These are phyloP conservation scores for Odontocerum albicorne DNA, from an alignment of 2,888 invertebrate species.

Conservation along the genomic window DNA sequence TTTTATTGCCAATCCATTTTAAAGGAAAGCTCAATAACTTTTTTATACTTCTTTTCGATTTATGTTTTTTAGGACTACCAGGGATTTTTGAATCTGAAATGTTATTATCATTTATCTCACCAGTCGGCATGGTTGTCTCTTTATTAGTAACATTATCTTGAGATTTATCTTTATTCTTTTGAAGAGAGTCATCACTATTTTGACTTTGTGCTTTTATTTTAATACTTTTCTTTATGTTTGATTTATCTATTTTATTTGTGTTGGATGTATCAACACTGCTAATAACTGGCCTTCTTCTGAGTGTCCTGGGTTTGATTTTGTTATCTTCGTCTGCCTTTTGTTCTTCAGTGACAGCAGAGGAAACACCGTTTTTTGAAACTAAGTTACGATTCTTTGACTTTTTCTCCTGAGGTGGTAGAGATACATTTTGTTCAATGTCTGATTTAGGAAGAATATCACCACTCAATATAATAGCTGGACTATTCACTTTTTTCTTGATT, in stretches of 20 bases:
- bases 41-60: slow-evolving; percentile 15
- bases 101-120: too few species aligned
- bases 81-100: too few species aligned
- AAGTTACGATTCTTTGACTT: slow-evolving; percentile 29
- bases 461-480: slow-evolving; percentile 3
- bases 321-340: slow-evolving; percentile 21
- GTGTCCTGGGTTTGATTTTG: slow-evolving; percentile 16
- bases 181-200: too few species aligned
- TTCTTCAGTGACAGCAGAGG: slow-evolving; percentile 35
- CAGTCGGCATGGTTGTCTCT: slow-evolving; percentile 8
- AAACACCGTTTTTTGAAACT: slow-evolving; percentile 38
- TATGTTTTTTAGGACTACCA: too few species aligned
- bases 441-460: slow-evolving; percentile 1
- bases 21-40: slow-evolving; percentile 22
- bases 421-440: slow-evolving; percentile 1
- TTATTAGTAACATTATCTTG: slow-evolving; percentile 4
- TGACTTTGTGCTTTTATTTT: too few species aligned
- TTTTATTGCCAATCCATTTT: slow-evolving; percentile 31
- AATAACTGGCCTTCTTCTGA: slow-evolving; percentile 24
- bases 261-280: too few species aligned
- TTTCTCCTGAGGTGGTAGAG: slow-evolving; percentile 13
- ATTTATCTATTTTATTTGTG: too few species aligned
- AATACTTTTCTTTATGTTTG: too few species aligned
- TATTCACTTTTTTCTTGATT: too few species aligned
- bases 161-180: too few species aligned